These are phyloP conservation scores for Pyrrhosoma nymphula DNA, from an alignment of 2,888 invertebrate genomes.

Conservation along the genomic window DNA sequence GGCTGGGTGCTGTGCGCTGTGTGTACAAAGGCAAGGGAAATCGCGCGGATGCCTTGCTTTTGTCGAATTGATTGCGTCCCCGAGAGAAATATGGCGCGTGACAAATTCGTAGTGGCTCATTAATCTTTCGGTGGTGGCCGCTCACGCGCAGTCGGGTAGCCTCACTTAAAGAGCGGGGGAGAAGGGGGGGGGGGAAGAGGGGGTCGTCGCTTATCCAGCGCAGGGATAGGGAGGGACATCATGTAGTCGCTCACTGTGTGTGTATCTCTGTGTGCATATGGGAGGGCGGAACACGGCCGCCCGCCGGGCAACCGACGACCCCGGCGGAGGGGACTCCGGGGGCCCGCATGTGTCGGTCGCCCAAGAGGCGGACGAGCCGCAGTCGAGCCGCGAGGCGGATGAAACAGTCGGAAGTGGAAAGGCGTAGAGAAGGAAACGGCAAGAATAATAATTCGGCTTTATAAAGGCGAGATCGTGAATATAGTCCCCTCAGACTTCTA, in stretches of 20 bases:
- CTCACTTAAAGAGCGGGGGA: not conserved
- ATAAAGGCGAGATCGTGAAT: no score
- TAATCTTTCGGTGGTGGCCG: conserved; percentile 55
- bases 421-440: no score
- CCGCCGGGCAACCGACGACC: no score
- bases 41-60: conserved; percentile 45
- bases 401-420: not conserved
- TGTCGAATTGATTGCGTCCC: conserved; percentile 58
- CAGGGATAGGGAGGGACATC: not conserved
- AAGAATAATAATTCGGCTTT: no score
- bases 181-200: not conserved
- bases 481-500: no score
- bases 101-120: conserved; percentile 51
- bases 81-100: conserved; percentile 64
- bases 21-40: not conserved
- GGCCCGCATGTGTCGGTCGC: no score
- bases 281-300: not conserved
- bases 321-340: not conserved
- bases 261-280: no score
- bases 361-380: no score
- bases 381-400: not conserved
- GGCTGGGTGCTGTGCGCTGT: not conserved
- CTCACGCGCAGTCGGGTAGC: not conserved
- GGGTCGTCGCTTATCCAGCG: not conserved
- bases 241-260: not conserved